Conservation (phyloP, 2,888 invertebrate genomes). For the Catotricha subobsoleta region DNA sequence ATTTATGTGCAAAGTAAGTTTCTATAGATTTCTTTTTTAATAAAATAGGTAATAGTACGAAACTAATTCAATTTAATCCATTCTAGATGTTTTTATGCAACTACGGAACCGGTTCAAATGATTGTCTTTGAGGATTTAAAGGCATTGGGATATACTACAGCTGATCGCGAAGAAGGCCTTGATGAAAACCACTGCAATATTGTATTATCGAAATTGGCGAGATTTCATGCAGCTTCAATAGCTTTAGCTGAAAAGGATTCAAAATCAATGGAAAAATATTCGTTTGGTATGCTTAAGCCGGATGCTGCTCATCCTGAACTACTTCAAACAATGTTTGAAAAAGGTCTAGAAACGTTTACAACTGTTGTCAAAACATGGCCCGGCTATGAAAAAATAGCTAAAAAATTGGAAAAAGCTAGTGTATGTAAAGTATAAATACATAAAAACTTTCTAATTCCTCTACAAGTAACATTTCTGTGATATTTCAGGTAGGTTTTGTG, state of each 20-base stretch:
- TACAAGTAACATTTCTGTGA: conserved; percentile 4
- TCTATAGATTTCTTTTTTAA: not conserved
- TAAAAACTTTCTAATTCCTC: not conserved
- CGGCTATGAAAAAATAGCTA: conserved; percentile 27
- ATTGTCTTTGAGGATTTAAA: conserved; percentile 35
- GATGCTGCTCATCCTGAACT: not conserved
- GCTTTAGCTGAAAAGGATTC: conserved; percentile 32
- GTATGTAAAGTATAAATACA: not conserved
- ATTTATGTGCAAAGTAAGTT: conserved; percentile 11
- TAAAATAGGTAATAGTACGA: not conserved
- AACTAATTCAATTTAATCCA: not conserved
- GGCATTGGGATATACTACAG: conserved; percentile 31
- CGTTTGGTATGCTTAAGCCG: not conserved
- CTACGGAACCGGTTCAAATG: conserved; percentile 12
- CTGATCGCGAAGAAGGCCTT: conserved; percentile 33
- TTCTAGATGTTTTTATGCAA: conserved; percentile 2
- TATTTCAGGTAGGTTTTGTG: not conserved
- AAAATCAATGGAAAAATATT: conserved; percentile 13
- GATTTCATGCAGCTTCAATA: conserved; percentile 36
- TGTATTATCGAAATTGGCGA: conserved; percentile 33
- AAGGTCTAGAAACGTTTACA: conserved; percentile 15
- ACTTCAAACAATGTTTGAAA: not conserved
- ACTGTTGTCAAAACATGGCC: conserved; percentile 29
- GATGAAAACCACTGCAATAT: conserved; percentile 33
- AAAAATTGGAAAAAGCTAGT: conserved; percentile 24